Percentiles rank a stretch among this genome's conserved stretches.
Conservation (phyloP, 2,888 invertebrate species). For the Eurytoma adleriae region DNA sequence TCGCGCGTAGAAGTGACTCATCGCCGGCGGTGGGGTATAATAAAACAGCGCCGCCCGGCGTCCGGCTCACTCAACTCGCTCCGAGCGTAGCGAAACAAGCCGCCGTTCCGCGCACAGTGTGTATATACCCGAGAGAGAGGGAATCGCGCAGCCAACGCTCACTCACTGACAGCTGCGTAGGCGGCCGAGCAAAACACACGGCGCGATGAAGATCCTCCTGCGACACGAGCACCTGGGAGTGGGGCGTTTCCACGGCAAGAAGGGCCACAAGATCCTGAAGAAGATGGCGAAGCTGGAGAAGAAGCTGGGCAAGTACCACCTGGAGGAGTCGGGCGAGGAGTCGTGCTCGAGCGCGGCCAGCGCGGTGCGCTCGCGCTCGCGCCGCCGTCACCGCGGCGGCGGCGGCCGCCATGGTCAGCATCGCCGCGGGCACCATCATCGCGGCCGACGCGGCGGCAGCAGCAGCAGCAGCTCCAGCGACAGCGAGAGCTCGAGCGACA, state of each 20-base stretch:
- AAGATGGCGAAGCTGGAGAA: constrained; percentile 51
- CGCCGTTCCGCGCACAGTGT: neutral
- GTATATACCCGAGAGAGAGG: neutral
- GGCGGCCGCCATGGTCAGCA: neutral
- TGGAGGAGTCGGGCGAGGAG: neutral
- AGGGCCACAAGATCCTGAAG: constrained; percentile 10
- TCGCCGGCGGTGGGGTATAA: constrained; percentile 1
- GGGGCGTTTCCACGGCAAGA: neutral
- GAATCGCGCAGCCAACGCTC: neutral
- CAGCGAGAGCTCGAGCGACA: constrained; percentile 14
- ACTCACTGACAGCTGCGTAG: constrained; percentile 19
- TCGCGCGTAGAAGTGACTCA: constrained; percentile 4
- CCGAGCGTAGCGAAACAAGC: constrained; percentile 20
- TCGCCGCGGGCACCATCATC: neutral
- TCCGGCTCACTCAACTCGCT: constrained; percentile 20
- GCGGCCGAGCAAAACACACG: neutral
- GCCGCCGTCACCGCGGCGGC: constrained; percentile 7
- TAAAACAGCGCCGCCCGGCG: constrained; percentile 36
- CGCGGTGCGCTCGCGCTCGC: neutral
- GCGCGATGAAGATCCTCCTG: neutral
- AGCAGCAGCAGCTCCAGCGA: neutral
- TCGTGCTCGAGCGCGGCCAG: too few relatives aligned
- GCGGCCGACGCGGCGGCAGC: constrained; percentile 1
- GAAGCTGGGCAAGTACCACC: constrained; percentile 34
- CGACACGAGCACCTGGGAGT: neutral